Percentiles rank a stretch among this genome's conserved stretches.
Evolutionary conservation across 1,140 invertebrate species (phyloP).

Genomic region (Ceratoteleas bidentatus): DNA sequence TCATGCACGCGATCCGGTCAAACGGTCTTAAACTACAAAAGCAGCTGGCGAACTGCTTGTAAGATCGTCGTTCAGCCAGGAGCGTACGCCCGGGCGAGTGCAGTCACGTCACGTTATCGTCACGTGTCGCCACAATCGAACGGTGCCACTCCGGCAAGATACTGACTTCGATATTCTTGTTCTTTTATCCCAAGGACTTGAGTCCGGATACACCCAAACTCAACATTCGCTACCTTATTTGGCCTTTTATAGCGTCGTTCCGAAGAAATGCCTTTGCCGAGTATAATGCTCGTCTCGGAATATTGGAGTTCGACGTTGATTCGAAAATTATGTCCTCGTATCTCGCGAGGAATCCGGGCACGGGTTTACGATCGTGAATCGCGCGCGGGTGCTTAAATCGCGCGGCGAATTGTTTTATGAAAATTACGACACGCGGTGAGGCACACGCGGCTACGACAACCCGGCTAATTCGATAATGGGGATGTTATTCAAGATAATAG

Average conservation of each 20-base stretch:
- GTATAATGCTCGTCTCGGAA: slow-evolving; percentile 31
- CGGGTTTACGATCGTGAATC: slow-evolving; percentile 1
- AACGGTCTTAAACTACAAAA: slow-evolving; percentile 71
- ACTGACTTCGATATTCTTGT: slow-evolving; percentile 56
- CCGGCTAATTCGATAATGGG: slow-evolving; percentile 28
- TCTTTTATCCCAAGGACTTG: slow-evolving; percentile 38
- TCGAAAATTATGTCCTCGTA: slow-evolving; percentile 52
- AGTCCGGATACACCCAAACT: slow-evolving; percentile 22
- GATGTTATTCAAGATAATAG: slow-evolving; percentile 14
- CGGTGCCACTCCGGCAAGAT: slow-evolving; percentile 46
- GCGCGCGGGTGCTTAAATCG: slow-evolving; percentile 16
- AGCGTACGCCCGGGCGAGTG: slow-evolving; percentile 58
- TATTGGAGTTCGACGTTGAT: slow-evolving; percentile 48
- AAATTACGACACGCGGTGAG: slow-evolving; percentile 5
- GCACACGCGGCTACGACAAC: not conserved
- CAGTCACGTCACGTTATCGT: slow-evolving; percentile 77
- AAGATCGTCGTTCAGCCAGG: slow-evolving; percentile 47
- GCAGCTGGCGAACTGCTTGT: slow-evolving; percentile 60
- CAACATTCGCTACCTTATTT: slow-evolving; percentile 44
- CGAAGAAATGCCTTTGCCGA: slow-evolving; percentile 24
- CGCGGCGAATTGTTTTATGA: slow-evolving; percentile 7
- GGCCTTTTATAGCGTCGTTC: slow-evolving; percentile 47
- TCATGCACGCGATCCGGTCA: slow-evolving; percentile 73
- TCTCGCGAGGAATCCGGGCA: slow-evolving; percentile 9
- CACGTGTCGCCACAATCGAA: slow-evolving; percentile 70